phyloP scores from a whole-genome alignment of 2,797 vertebrate species.

The Okamejei kenojei region DNA sequence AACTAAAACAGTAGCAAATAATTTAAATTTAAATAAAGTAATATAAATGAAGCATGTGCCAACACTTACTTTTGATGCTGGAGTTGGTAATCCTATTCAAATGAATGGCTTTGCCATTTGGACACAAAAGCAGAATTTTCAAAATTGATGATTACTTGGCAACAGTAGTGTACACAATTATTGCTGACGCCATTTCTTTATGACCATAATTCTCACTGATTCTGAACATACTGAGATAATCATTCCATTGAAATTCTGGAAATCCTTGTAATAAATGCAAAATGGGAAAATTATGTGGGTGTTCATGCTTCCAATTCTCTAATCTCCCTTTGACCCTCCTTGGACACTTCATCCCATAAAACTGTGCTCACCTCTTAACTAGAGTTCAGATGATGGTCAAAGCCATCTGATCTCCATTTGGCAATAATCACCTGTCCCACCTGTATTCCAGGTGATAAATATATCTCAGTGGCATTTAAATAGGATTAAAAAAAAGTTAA shows the following conservation, averaged over 20 bases:
- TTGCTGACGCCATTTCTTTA: background rate
- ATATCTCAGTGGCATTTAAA: background rate
- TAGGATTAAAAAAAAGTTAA: background rate
- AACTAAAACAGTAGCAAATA: no score
- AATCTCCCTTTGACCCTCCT: background rate
- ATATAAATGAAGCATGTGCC: no score
- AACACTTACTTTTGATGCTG: no score
- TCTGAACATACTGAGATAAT: background rate
- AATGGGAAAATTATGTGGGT: background rate
- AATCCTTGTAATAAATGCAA: background rate
- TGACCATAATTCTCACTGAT: background rate
- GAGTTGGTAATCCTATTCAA: no score
- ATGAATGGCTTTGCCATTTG: no score
- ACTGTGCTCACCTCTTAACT: background rate
- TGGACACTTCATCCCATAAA: no score
- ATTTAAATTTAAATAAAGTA: no score
- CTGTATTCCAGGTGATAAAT: background rate
- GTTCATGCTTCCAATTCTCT: background rate
- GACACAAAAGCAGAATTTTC: background rate
- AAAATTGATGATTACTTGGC: constrained; percentile 11
- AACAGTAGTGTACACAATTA: background rate
- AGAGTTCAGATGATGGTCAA: no score
- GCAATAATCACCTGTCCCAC: background rate
- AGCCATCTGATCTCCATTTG: background rate
- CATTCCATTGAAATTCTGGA: background rate